Conservation (phyloP, 2,888 invertebrate species). For the Eupithecia abbreviata region DNA sequence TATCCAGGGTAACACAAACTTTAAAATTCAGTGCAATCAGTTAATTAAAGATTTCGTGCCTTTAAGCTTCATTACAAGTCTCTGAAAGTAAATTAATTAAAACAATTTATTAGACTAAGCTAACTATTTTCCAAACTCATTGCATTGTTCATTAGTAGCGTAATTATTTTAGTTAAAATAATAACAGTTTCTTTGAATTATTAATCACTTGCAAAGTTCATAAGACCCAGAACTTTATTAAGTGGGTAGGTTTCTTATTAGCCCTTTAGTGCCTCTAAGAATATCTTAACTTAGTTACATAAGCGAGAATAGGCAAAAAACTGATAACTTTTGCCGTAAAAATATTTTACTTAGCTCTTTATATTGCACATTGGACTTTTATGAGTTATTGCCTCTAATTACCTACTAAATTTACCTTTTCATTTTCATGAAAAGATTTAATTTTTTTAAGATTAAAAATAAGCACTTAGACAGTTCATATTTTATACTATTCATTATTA, state of each 20-base stretch:
- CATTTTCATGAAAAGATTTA: no score
- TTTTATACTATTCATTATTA: no score
- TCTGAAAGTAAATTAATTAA: constrained; percentile 8
- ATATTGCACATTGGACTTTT: constrained; percentile 33
- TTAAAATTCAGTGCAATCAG: not conserved
- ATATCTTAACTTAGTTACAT: constrained; percentile 30
- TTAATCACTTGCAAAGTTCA: not conserved
- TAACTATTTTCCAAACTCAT: constrained; percentile 2
- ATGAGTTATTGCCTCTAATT: constrained; percentile 27
- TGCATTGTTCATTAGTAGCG: constrained; percentile 6
- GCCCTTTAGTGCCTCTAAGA: constrained; percentile 15
- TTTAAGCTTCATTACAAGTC: not conserved
- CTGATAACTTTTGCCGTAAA: constrained; percentile 29
- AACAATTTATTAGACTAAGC: constrained; percentile 8
- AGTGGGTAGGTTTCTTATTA: not conserved
- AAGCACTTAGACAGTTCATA: no score
- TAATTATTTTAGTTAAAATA: constrained; percentile 6
- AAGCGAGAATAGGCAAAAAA: constrained; percentile 29
- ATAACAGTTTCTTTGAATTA: constrained; percentile 10
- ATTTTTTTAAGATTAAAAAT: no score
- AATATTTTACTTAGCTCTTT: constrained; percentile 26
- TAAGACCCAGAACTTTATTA: constrained; percentile 1
- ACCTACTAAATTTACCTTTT: not conserved
- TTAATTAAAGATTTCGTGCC: not conserved
- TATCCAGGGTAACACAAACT: not conserved